Conservation (phyloP, 2,797 vertebrate genomes). For the Gymnocypris eckloni region DNA sequence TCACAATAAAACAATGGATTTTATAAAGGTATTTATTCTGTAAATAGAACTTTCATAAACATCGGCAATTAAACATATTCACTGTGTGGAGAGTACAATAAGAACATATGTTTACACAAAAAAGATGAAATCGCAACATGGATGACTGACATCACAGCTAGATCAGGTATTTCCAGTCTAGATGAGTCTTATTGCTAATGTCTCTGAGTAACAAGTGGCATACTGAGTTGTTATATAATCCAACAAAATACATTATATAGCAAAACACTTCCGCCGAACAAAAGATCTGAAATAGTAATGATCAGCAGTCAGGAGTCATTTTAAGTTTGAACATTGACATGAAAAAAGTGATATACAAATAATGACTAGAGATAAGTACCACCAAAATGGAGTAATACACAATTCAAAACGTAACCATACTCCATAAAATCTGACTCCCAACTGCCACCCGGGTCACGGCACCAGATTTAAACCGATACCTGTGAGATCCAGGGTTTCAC, state of each 20-base stretch:
- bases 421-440: constrained; percentile 4
- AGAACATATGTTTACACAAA: constrained; percentile 63
- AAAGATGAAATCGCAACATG: constrained; percentile 50
- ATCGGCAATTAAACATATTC: constrained; percentile 76
- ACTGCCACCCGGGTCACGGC: constrained; percentile 33
- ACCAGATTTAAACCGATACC: constrained; percentile 12
- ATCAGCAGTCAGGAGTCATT: background rate
- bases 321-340: background rate
- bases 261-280: constrained; percentile 9
- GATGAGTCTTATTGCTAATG: constrained; percentile 65
- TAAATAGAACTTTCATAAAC: constrained; percentile 88
- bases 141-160: constrained; percentile 62
- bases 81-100: constrained; percentile 67
- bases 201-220: constrained; percentile 37
- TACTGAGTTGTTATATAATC: constrained; percentile 28
- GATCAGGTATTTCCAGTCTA: constrained; percentile 65
- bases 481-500: background rate
- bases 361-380: constrained; percentile 10
- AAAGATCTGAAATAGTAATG: constrained; percentile 14
- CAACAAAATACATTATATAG: constrained; percentile 28
- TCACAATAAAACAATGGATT: background rate
- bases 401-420: constrained; percentile 19
- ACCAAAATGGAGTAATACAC: constrained; percentile 35
- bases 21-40: constrained; percentile 84
- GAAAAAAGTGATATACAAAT: constrained; percentile 22